Evolutionary conservation across 2,888 invertebrate species (phyloP), one percentile per base, ranked within the genome.

Genomic region (Pherbina coryleti): DNA sequence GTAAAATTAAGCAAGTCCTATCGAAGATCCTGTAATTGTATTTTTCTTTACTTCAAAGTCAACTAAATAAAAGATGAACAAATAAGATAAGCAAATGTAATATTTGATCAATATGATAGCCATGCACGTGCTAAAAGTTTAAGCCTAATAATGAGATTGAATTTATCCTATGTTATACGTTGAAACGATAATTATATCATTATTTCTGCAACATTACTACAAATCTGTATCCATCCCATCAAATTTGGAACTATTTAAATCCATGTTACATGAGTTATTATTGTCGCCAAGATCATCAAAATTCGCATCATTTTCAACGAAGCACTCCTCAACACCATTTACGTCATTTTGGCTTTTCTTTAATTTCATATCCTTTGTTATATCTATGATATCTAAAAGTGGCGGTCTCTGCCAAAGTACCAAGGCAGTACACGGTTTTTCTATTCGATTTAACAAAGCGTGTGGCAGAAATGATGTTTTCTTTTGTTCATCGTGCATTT

Each of bases 361-460:
- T 9, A 70, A 37, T 19, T 76, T 76, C 31, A 34, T 31, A 3
- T 19, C 51, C 75, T 25, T 70, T 51, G 5, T 28, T 44, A 49
- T 64, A 8, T 74, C 66, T 14, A 85, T 77, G 49, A 84, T 77
- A 67, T 81, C 80, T 5, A 91, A 90, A 81, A 91, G 91, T 34
- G 92, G 92, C 76, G 94, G 93, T 0, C 96, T 95, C 85, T 94
- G 93, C 96, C 96, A 96, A 11, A 95, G 91, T 2, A 96, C 95
- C 81, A 96, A 87, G 4, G 96, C 95, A 90, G 94, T 95, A 84
- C 94, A 94, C 0, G 95, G 95, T 85, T 93, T 92, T 83, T 94
- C 93, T 83, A 92, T 89, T 85, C 92, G 93, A 84, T 92, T 91
- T 77, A 95, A 89, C 57, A 95, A 88, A 17, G 93, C 91, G 55